Percentiles rank a stretch among this genome's conserved stretches.
phyloP scores from a whole-genome alignment of 2,113 vertebrate genomes.

The Petromus typicus region DNA sequence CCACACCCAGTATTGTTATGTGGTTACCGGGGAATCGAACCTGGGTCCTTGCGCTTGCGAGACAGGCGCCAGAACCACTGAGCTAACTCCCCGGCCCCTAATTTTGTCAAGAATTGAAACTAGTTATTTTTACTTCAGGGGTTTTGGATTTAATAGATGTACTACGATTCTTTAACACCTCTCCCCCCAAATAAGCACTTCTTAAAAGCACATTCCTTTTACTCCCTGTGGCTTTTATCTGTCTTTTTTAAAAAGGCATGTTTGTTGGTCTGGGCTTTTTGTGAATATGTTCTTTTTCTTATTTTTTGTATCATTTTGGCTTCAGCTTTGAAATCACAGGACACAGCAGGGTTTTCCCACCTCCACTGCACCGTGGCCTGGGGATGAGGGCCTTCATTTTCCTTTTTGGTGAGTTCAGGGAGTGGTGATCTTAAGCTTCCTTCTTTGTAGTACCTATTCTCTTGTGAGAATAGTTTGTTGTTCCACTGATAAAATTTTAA shows the following conservation, averaged over 20 bases:
- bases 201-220: not conserved
- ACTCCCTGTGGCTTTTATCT: not conserved
- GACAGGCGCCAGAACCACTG: too few relatives aligned
- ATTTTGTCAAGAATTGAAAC: not conserved
- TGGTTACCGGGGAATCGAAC: too few relatives aligned
- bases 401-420: not conserved
- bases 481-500: not conserved
- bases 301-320: conserved; percentile 26
- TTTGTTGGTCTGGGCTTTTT: conserved; percentile 7
- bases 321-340: not conserved
- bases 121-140: conserved; percentile 38
- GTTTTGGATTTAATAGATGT: conserved; percentile 5
- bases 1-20: too few relatives aligned
- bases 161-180: not conserved
- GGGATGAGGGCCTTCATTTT: not conserved
- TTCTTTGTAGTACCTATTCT: not conserved
- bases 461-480: not conserved
- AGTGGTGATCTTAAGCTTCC: not conserved
- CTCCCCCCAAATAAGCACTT: not conserved
- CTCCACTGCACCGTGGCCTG: fast-evolving
- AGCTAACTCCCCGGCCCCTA: too few relatives aligned
- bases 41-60: too few relatives aligned
- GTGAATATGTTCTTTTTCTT: conserved; percentile 10
- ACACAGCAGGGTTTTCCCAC: not conserved
- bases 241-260: not conserved